phyloP scores from a whole-genome alignment of 2,113 vertebrate genomes.

The Toxotes chatareus region DNA sequence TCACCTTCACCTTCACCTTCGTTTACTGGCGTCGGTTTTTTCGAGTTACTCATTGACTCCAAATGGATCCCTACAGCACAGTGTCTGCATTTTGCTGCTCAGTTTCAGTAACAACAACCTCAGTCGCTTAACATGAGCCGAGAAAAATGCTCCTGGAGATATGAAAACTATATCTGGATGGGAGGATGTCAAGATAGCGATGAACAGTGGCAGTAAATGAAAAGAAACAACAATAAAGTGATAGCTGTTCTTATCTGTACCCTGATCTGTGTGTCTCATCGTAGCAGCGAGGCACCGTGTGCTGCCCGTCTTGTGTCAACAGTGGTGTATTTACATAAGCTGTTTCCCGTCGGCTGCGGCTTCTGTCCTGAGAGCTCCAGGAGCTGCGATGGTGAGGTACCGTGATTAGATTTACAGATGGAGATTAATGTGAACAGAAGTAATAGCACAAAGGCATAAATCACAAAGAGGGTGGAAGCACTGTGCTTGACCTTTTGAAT shows the following conservation, averaged over 20 bases:
- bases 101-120: conserved; percentile 11
- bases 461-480: conserved; percentile 73
- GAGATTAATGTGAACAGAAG: conserved; percentile 80
- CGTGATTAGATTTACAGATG: conserved; percentile 83
- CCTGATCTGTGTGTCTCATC: conserved; percentile 59
- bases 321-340: conserved; percentile 82
- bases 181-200: conserved; percentile 22
- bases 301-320: conserved; percentile 82
- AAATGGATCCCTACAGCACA: conserved; percentile 52
- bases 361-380: conserved; percentile 65
- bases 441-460: conserved; percentile 77
- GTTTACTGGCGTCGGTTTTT: conserved; percentile 69
- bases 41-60: conserved; percentile 68
- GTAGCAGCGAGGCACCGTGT: conserved; percentile 48
- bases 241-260: conserved; percentile 44
- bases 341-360: conserved; percentile 65
- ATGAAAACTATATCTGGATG: conserved; percentile 28
- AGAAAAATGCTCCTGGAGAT: conserved; percentile 35
- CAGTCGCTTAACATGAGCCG: conserved; percentile 31
- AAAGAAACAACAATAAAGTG: conserved; percentile 40
- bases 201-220: conserved; percentile 33
- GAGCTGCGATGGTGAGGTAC: conserved; percentile 47
- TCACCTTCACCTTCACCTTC: no score
- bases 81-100: conserved; percentile 10
- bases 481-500: conserved; percentile 78